Conservation (phyloP, 2,113 vertebrate species). For the Erpornis zantholeuca region DNA sequence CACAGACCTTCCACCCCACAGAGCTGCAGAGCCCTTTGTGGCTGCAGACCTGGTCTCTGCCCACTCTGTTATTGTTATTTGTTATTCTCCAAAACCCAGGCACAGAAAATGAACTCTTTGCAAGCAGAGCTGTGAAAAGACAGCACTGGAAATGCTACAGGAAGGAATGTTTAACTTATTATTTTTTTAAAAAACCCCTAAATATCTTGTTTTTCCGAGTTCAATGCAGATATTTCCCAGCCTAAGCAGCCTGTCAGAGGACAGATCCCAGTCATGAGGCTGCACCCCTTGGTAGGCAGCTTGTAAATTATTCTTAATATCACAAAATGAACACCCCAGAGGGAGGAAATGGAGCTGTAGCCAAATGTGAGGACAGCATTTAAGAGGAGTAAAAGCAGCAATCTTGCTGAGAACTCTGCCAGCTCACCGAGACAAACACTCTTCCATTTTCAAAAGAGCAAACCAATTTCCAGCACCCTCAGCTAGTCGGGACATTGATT, state of each 20-base stretch:
- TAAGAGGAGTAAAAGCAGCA: background rate
- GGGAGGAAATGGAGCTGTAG: background rate
- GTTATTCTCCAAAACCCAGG: background rate
- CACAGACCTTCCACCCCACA: background rate
- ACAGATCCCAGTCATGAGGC: rapidly evolving
- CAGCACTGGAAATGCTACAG: background rate
- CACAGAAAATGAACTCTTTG: background rate
- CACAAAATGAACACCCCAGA: background rate
- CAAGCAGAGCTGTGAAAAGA: background rate
- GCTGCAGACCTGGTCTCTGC: background rate
- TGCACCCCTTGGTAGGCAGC: background rate
- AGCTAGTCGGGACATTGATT: background rate
- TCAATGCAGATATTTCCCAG: background rate
- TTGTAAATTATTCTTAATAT: background rate
- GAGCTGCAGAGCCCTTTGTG: background rate
- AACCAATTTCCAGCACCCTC: background rate
- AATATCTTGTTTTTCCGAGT: background rate
- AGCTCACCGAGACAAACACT: background rate
- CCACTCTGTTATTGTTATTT: background rate
- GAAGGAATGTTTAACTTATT: background rate
- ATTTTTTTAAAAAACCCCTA: background rate
- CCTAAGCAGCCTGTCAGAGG: background rate
- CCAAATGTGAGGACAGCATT: background rate
- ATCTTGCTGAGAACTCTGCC: background rate
- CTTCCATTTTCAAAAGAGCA: background rate